Evolutionary conservation across 2,888 invertebrate genomes (phyloP).

Genomic region (Phaonia tiefii): DNA sequence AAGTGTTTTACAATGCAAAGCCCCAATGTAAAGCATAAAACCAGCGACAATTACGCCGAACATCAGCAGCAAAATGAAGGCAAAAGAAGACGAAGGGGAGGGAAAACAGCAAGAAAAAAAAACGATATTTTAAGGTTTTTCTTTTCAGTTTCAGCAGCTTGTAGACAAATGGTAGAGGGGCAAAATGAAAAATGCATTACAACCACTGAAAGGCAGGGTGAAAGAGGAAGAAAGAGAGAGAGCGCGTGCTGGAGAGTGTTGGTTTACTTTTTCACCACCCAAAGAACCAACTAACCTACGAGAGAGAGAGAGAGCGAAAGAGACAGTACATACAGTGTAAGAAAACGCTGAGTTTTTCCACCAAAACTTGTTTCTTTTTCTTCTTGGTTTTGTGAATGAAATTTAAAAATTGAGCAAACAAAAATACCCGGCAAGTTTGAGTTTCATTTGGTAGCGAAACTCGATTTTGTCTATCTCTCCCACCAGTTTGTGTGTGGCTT

Average conservation of each 20-base stretch:
- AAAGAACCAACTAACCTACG: no score
- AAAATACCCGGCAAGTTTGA: conserved; percentile 48
- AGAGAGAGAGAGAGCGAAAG: neutral
- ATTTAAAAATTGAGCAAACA: conserved; percentile 6
- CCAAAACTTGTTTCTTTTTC: no score
- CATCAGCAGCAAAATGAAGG: neutral
- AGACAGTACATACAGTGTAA: no score
- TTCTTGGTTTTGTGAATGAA: conserved; percentile 40
- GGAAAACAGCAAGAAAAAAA: neutral
- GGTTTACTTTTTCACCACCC: no score
- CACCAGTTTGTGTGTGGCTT: no score
- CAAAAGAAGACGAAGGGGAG: neutral
- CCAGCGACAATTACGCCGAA: neutral
- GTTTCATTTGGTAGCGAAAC: neutral
- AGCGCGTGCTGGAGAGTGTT: no score
- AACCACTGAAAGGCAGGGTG: no score
- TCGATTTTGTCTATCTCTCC: no score
- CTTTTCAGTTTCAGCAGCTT: neutral
- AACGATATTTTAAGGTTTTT: no score
- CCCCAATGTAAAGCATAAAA: conserved; percentile 14
- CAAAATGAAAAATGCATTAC: no score
- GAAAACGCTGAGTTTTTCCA: no score
- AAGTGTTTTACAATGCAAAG: conserved; percentile 57
- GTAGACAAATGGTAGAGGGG: neutral
- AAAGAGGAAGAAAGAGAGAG: no score